Base-by-base conservation (phyloP, 2,888 invertebrate species). In the Boloria euphrosyne region DNA sequence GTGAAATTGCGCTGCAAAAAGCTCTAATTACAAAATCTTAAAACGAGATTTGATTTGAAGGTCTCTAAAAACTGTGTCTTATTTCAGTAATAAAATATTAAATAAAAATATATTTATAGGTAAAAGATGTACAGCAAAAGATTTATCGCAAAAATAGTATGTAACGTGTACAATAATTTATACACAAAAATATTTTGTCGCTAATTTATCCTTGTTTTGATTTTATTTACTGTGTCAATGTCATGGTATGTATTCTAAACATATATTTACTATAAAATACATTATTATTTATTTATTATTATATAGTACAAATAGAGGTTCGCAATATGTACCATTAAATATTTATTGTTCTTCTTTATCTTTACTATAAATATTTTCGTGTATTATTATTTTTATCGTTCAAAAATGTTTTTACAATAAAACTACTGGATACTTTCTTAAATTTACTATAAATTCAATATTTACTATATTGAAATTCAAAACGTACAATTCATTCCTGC, bases 11-110 rank as follows among this genome's bases (percentile, higher is more conserved):
- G 22, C 22, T 22, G 22, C 22, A 22, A 22, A 31, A 47, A 16
- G 10, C 47, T 16, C 16, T 46, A 16, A 31, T 47, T 59, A 59
- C 13, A 22, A n/a, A 14, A 14, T 13, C 22, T 22, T 44, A 17
- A 44, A 58, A 71, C 79, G 83, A 83, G 79, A 73, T 73, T 74
- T 69, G 51, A 50, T 65, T 46, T 73, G 75, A 78, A 80, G 77
- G 76, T 71, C 76, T 74, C 76, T 6, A 52, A 51, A 13, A 61
- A 46, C n/a, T 46, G 18, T 46, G 22, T 57, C 46, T 57, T 57
- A 57, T 57, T 44, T 7, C 17, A 44, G n/a, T 44, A 46, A 17
- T 53, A 4, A 22, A 22, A 57, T 22, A 10, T 44, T 18, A 46
- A 22, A 4, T 1, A 57, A 57, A 46, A 22, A 44, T 22, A 22